Base-by-base conservation (phyloP, 2,113 vertebrate species). In the Chaenogobius annularis region DNA sequence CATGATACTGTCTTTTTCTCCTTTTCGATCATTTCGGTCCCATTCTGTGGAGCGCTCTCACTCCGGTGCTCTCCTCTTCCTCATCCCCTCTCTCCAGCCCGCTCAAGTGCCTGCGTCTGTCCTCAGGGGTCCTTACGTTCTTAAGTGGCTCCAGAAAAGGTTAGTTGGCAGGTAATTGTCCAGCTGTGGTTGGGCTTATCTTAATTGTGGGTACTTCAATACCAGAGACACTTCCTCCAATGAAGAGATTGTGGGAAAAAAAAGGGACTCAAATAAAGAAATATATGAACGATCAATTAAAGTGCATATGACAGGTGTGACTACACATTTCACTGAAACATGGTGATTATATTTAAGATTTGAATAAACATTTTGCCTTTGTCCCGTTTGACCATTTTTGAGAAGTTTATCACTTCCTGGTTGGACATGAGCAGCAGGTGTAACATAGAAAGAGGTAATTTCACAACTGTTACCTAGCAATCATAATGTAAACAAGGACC, bases 91-190 rank as follows among this genome's bases (percentile, higher is more conserved):
- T 76, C 75, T 79, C 70, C 48, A 78, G 66, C 62, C 72, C 77
- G 82, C 79, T 85, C 77, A 91, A 92, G 87, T 85, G 80, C 87
- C 70, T 83, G 89, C 88, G 85, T 89, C 72, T 82, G 84, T 91
- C 84, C 89, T 84, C 85, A 82, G 91, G 87, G 88, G 90, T 87
- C 88, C 92, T 93, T 90, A 88, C 77, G 70, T 86, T 88, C 83
- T 90, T 88, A 92, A 92, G 88, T 91, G 88, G 78, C 85, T 88
- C 78, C 88, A 91, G 90, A 91, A 92, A 93, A 93, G 92, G 90
- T 93, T 91, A 90, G 91, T 84, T 88, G 83, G 84, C 83, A 93
- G 89, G 91, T 92, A 93, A 93, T 93, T 93, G 90, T 93, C 87
- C 88, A 90, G 89, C 87, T 89, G 88, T 86, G 85, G 83, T 87